Evolutionary conservation across 2,888 invertebrate genomes (phyloP).

Genomic region (Thumatha senex): DNA sequence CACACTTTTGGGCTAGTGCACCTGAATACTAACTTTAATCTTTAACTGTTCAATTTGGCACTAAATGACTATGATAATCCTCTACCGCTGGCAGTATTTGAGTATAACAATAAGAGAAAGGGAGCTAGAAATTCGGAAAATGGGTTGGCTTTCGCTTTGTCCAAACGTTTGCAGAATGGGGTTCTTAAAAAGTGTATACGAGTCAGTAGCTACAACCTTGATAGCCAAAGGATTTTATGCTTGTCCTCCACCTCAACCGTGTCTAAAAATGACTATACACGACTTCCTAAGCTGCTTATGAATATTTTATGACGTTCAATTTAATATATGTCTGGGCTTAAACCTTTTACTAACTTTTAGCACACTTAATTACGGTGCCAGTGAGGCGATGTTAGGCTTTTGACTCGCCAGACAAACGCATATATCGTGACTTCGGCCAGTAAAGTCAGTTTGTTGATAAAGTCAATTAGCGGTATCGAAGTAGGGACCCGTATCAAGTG

Average conservation of each 20-base stretch:
- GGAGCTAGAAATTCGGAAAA: too few species aligned
- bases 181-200: too few species aligned
- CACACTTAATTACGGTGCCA: constrained; percentile 74
- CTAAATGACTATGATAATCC: too few species aligned
- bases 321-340: constrained; percentile 46
- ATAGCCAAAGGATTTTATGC: not conserved
- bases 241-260: not conserved
- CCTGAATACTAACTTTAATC: too few species aligned
- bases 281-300: constrained; percentile 9
- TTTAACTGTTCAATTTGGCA: too few species aligned
- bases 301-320: constrained; percentile 20
- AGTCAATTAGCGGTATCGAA: constrained; percentile 83
- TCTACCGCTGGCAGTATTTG: too few species aligned
- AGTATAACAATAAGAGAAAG: too few species aligned
- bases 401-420: constrained; percentile 79
- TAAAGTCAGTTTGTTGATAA: constrained; percentile 83
- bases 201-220: too few species aligned
- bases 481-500: constrained; percentile 78
- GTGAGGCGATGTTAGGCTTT: constrained; percentile 79
- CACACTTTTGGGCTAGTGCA: too few species aligned
- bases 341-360: constrained; percentile 70
- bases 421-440: constrained; percentile 81
- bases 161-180: too few species aligned
- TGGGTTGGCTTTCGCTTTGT: too few species aligned
- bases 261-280: not conserved